Conservation (phyloP, 2,888 invertebrate species). For the Tenthredo scrophulariae region DNA sequence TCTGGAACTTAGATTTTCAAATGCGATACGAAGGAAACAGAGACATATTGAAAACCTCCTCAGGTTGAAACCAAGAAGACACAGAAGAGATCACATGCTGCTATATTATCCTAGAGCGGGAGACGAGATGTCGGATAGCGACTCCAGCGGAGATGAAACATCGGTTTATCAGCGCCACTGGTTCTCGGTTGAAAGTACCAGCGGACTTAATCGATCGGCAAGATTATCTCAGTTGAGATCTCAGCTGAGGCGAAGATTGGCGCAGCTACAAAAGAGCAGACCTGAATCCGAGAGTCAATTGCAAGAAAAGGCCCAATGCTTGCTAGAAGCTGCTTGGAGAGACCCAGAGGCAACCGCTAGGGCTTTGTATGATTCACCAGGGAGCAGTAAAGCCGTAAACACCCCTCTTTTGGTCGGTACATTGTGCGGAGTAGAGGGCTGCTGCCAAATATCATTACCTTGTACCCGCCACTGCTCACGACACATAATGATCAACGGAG, state of each 20-base stretch:
- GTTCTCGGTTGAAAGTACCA: slow-evolving; percentile 73
- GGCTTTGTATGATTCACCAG: slow-evolving; percentile 54
- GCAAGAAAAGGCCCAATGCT: slow-evolving; percentile 68
- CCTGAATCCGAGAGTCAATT: slow-evolving; percentile 66
- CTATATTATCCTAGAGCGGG: slow-evolving; percentile 76
- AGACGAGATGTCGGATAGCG: slow-evolving; percentile 78
- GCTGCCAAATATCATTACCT: slow-evolving; percentile 82
- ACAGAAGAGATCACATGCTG: slow-evolving; percentile 73
- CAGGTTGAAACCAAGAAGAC: slow-evolving; percentile 66
- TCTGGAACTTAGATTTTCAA: slow-evolving; percentile 65
- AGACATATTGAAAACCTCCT: slow-evolving; percentile 65
- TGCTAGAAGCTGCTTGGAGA: slow-evolving; percentile 68
- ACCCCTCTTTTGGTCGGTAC: slow-evolving; percentile 73
- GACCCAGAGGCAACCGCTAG: slow-evolving; percentile 68
- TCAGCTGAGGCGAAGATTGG: slow-evolving; percentile 79
- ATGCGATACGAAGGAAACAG: slow-evolving; percentile 63
- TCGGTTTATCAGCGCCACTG: slow-evolving; percentile 77
- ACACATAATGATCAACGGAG: slow-evolving; percentile 92
- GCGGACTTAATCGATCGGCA: slow-evolving; percentile 70
- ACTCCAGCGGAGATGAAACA: slow-evolving; percentile 77
- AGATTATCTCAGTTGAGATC: slow-evolving; percentile 74
- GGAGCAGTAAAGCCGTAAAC: slow-evolving; percentile 62
- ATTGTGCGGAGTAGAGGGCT: slow-evolving; percentile 73
- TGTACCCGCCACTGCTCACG: slow-evolving; percentile 90
- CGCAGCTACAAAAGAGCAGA: slow-evolving; percentile 75